phyloP scores from a whole-genome alignment of 2,797 vertebrate genomes.

The Limosa lapponica region DNA sequence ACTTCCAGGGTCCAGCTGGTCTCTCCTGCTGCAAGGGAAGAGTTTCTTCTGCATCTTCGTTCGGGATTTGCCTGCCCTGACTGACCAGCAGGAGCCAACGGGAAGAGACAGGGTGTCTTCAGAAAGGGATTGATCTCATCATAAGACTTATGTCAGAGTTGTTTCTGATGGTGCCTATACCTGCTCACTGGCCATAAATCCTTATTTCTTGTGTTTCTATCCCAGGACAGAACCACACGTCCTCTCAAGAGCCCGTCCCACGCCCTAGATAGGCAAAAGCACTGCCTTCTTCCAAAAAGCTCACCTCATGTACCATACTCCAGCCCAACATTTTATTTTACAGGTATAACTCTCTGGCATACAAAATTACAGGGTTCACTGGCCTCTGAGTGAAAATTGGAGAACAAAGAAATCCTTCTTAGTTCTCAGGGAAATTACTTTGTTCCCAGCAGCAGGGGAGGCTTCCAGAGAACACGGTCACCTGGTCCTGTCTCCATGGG shows the following conservation, averaged over 20 bases:
- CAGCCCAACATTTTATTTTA: background rate
- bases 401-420: background rate
- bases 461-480: background rate
- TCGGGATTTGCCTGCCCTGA: background rate
- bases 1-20: background rate
- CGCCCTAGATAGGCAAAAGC: background rate
- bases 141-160: background rate
- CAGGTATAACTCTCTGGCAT: background rate
- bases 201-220: background rate
- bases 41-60: background rate
- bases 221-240: background rate
- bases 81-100: fast-evolving
- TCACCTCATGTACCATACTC: background rate
- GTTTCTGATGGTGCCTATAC: background rate
- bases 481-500: background rate
- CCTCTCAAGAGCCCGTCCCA: background rate
- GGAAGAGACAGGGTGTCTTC: background rate
- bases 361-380: background rate
- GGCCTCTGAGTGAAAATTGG: background rate
- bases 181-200: background rate
- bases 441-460: background rate
- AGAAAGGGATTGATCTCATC: background rate
- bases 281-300: background rate
- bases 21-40: background rate
- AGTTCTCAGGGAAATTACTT: background rate